Percentiles rank a stretch among this genome's conserved stretches.
Conservation (phyloP, 2,888 invertebrate species). For the Julus scandinavius region DNA sequence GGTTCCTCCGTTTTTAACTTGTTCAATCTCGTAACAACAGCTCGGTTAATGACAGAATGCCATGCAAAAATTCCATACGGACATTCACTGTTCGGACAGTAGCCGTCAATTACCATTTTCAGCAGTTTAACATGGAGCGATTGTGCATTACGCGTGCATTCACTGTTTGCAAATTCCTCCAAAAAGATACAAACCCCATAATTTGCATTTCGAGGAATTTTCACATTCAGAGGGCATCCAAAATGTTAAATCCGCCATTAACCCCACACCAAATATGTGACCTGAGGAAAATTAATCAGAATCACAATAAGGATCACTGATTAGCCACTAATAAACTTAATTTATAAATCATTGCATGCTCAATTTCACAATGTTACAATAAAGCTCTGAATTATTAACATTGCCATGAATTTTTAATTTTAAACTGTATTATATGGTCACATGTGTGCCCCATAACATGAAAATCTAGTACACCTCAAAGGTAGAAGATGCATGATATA, state of each 20-base stretch:
- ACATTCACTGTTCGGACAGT: background rate
- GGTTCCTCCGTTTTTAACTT: background rate
- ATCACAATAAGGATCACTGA: background rate
- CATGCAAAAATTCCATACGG: background rate
- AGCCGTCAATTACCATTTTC: background rate
- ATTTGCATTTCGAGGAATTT: background rate
- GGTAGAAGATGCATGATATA: no score
- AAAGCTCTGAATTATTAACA: no score
- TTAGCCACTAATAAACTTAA: background rate
- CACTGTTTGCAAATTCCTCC: background rate
- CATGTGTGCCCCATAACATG: no score
- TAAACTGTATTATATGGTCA: no score
- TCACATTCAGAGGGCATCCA: background rate
- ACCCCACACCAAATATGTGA: background rate
- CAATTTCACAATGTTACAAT: background rate
- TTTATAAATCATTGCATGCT: background rate
- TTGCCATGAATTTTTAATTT: no score
- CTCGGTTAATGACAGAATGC: background rate
- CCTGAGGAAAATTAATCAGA: background rate
- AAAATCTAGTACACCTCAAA: no score
- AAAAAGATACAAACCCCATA: background rate
- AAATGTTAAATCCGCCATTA: background rate
- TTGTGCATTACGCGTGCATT: background rate
- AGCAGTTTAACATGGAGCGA: no score
- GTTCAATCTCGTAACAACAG: background rate